phyloP scores from a whole-genome alignment of 2,888 invertebrate species.

The Marronus borbonicus region DNA sequence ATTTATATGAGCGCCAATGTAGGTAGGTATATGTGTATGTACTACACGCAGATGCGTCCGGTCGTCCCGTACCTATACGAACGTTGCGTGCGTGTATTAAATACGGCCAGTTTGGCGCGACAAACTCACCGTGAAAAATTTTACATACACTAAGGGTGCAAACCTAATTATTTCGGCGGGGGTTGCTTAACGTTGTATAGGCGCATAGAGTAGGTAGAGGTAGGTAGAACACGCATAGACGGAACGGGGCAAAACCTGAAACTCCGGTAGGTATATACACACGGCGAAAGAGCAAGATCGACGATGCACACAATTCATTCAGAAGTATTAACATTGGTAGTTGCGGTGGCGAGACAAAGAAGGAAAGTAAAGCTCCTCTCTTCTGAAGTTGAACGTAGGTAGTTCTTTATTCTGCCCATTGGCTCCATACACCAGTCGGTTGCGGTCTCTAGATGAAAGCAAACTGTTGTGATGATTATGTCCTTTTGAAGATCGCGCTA shows the following conservation, averaged over 20 bases:
- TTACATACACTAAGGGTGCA: slow-evolving; percentile 47
- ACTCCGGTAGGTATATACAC: slow-evolving; percentile 34
- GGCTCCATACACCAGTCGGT: slow-evolving; percentile 52
- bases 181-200: slow-evolving; percentile 39
- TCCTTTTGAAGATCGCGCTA: slow-evolving; percentile 53
- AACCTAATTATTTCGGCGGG: slow-evolving; percentile 48
- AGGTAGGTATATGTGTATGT: not conserved
- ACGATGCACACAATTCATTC: slow-evolving; percentile 50
- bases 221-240: slow-evolving; percentile 35
- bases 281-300: slow-evolving; percentile 48
- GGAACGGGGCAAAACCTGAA: slow-evolving; percentile 44
- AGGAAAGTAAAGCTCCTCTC: slow-evolving; percentile 52
- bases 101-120: slow-evolving; percentile 45
- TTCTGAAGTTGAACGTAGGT: slow-evolving; percentile 53
- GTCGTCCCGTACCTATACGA: slow-evolving; percentile 33
- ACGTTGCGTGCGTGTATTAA: slow-evolving; percentile 40
- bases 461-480: slow-evolving; percentile 55
- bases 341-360: slow-evolving; percentile 50
- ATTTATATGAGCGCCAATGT: slow-evolving; percentile 38
- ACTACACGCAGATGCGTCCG: slow-evolving; percentile 35
- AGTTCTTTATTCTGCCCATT: slow-evolving; percentile 54
- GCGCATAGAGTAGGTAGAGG: slow-evolving; percentile 27
- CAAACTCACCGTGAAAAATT: slow-evolving; percentile 50
- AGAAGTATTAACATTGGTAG: slow-evolving; percentile 48
- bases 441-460: slow-evolving; percentile 54